Conservation (phyloP, 2,113 vertebrate genomes). For the Anguilla japonica region DNA sequence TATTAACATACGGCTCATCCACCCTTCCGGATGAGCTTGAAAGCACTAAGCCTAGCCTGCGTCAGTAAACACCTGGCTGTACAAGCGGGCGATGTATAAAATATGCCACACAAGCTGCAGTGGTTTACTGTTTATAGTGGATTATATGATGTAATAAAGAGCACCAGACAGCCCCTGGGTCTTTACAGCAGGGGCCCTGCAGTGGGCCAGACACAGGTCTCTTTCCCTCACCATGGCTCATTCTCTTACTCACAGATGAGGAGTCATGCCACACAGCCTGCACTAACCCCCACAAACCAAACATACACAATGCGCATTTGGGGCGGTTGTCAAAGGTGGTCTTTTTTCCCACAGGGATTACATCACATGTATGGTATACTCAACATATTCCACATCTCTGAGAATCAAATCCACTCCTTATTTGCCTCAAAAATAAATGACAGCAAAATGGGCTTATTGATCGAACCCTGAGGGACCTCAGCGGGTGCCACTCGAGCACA, state of each 20-base stretch:
- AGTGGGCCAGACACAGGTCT: too few relatives aligned
- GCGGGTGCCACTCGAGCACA: neutral
- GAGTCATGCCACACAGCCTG: constrained; percentile 9
- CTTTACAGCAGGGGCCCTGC: too few relatives aligned
- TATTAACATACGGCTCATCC: neutral
- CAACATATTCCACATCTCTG: neutral
- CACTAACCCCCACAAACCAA: constrained; percentile 51
- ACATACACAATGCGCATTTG: constrained; percentile 64
- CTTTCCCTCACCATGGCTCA: neutral
- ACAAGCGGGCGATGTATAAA: neutral
- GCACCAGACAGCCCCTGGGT: too few relatives aligned
- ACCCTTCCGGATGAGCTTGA: neutral
- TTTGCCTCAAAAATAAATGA: too few relatives aligned
- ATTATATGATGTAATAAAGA: neutral
- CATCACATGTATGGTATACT: neutral
- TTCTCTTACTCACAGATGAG: neutral
- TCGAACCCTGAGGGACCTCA: neutral
- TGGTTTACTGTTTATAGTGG: neutral
- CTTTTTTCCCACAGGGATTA: constrained; percentile 46
- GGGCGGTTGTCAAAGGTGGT: constrained; percentile 62
- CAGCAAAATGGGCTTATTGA: neutral
- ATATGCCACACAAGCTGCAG: neutral
- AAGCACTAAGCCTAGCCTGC: neutral
- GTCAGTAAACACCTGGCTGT: neutral
- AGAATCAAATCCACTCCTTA: neutral